Evolutionary conservation across 2,888 invertebrate species (phyloP).

Genomic region (Drosophila atripex): DNA sequence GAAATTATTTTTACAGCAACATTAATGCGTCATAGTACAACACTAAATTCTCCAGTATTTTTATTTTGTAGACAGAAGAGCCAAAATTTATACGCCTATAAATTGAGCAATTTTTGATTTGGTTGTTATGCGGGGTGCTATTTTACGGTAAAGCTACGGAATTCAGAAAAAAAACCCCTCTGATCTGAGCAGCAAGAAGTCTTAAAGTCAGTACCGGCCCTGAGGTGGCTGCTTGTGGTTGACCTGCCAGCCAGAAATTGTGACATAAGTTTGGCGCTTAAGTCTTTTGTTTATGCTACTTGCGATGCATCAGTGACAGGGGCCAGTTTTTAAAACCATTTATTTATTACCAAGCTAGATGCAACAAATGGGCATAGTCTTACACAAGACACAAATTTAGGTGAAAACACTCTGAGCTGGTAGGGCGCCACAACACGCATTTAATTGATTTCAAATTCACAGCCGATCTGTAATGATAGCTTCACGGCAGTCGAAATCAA

Average conservation of each 20-base stretch:
- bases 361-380: slow-evolving; percentile 44
- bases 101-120: slow-evolving; percentile 50
- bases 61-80: slow-evolving; percentile 14
- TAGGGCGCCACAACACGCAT: slow-evolving; percentile 31
- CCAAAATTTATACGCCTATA: slow-evolving; percentile 63
- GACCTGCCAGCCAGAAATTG: slow-evolving; percentile 35
- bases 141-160: slow-evolving; percentile 3
- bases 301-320: slow-evolving; percentile 21
- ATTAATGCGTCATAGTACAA: slow-evolving; percentile 59
- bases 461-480: neutral
- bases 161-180: slow-evolving; percentile 2
- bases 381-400: slow-evolving; percentile 50
- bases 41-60: slow-evolving; percentile 48
- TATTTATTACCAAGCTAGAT: slow-evolving; percentile 51
- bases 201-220: slow-evolving; percentile 45
- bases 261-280: slow-evolving; percentile 60
- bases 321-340: slow-evolving; percentile 33
- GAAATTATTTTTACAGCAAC: slow-evolving; percentile 64
- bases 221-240: slow-evolving; percentile 61
- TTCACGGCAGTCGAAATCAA: slow-evolving; percentile 7
- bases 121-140: slow-evolving; percentile 23
- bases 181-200: neutral
- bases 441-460: slow-evolving; percentile 40
- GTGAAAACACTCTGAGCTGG: slow-evolving; percentile 16
- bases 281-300: slow-evolving; percentile 69